These are phyloP conservation scores for Lepidurus packardi DNA, from an alignment of 1,140 invertebrate genomes.

Conservation along the genomic window DNA sequence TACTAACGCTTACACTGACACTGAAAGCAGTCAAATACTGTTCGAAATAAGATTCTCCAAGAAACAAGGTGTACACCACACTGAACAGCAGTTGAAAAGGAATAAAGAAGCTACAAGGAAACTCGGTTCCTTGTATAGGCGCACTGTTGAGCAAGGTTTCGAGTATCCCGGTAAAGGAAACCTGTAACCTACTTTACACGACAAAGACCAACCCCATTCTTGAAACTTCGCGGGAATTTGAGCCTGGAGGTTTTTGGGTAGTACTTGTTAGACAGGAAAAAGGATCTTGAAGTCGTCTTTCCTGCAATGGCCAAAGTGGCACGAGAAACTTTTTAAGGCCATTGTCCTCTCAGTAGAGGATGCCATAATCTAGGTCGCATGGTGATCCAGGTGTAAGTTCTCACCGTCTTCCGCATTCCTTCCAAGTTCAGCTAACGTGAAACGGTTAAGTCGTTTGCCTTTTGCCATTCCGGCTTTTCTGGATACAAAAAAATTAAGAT, in stretches of 20 bases:
- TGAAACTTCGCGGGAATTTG: not conserved
- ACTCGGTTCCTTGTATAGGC: not conserved
- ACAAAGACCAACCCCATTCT: constrained; percentile 21
- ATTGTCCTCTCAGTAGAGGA: not conserved
- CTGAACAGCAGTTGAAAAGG: not conserved
- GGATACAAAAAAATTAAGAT: not conserved
- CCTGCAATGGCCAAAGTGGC: constrained; percentile 4
- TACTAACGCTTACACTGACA: too few relatives aligned
- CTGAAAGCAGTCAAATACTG: too few relatives aligned
- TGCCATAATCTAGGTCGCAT: constrained; percentile 9
- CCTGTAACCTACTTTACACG: constrained; percentile 15
- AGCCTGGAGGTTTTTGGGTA: not conserved
- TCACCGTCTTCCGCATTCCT: constrained; percentile 2
- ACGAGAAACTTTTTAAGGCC: constrained; percentile 9
- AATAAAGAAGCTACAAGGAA: constrained; percentile 12
- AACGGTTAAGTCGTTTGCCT: not conserved
- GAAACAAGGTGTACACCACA: not conserved
- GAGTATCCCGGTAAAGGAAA: constrained; percentile 5
- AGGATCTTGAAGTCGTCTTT: not conserved
- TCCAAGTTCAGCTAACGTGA: not conserved
- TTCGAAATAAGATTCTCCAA: too few relatives aligned
- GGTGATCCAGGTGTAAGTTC: not conserved
- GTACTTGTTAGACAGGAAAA: not conserved
- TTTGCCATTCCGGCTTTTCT: constrained; percentile 8
- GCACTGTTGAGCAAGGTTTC: not conserved